phyloP scores from a whole-genome alignment of 2,797 vertebrate genomes.

The Hoplostethus atlanticus region DNA sequence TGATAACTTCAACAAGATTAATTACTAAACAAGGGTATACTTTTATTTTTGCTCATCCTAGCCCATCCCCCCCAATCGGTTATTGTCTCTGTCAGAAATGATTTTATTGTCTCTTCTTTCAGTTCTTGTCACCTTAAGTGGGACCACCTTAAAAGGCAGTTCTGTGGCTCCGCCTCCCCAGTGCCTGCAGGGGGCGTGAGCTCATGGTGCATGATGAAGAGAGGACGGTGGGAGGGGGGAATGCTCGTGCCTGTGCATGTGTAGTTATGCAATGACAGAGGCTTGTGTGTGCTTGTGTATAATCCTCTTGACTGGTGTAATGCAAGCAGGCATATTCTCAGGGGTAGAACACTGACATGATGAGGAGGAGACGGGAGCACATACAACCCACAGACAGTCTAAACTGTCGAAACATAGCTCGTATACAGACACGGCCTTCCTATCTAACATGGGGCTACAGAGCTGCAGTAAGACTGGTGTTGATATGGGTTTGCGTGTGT shows the following conservation, averaged over 20 bases:
- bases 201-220: conserved; percentile 77
- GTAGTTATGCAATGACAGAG: conserved; percentile 82
- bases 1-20: too few species aligned
- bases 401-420: neutral
- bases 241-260: conserved; percentile 78
- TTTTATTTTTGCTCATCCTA: neutral
- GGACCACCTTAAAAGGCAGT: conserved; percentile 66
- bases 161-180: conserved; percentile 65
- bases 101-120: conserved; percentile 18
- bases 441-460: conserved; percentile 35
- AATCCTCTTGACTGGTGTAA: conserved; percentile 80
- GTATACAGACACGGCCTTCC: neutral
- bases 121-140: conserved; percentile 60
- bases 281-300: conserved; percentile 59
- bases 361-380: conserved; percentile 57
- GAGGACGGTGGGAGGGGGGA: conserved; percentile 39
- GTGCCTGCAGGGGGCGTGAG: conserved; percentile 78
- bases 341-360: conserved; percentile 47
- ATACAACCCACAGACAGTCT: conserved; percentile 19
- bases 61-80: neutral
- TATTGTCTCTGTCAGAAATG: neutral
- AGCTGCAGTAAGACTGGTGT: conserved; percentile 56
- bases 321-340: conserved; percentile 71
- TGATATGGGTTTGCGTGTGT: conserved; percentile 39
- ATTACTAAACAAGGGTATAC: too few species aligned